Evolutionary conservation across 2,113 vertebrate species (phyloP).

Genomic region (Tenrec ecaudatus): DNA sequence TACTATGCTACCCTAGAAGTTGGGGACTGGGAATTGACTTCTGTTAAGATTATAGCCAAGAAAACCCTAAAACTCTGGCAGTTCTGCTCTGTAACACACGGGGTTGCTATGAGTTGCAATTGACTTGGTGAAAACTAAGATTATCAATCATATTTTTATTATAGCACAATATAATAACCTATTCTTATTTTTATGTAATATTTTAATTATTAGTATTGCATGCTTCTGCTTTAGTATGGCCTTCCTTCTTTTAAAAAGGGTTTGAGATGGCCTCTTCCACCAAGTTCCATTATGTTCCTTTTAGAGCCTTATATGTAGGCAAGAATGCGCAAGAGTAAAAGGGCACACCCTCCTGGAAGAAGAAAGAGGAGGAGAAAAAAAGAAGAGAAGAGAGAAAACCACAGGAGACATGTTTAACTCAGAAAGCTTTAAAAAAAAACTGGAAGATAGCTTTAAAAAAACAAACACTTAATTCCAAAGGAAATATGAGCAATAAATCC

Average conservation of each 20-base stretch:
- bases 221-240: background rate
- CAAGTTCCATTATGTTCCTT: background rate
- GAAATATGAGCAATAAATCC: background rate
- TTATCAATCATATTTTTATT: background rate
- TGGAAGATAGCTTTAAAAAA: constrained; percentile 24
- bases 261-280: background rate
- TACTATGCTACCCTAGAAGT: background rate
- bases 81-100: background rate
- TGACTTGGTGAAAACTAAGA: background rate
- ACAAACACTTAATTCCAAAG: background rate
- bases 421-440: constrained; percentile 10
- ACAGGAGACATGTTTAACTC: background rate
- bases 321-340: background rate
- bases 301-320: background rate
- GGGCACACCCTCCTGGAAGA: background rate
- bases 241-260: background rate
- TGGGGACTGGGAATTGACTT: background rate
- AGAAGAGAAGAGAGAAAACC: too few species aligned
- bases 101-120: background rate
- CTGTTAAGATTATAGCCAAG: background rate
- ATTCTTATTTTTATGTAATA: background rate
- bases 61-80: background rate
- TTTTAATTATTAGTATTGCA: constrained; percentile 3
- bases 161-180: background rate
- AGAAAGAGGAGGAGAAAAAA: background rate